phyloP scores from a whole-genome alignment of 2,888 invertebrate genomes.

The Prosopocoilus inquinatus region DNA sequence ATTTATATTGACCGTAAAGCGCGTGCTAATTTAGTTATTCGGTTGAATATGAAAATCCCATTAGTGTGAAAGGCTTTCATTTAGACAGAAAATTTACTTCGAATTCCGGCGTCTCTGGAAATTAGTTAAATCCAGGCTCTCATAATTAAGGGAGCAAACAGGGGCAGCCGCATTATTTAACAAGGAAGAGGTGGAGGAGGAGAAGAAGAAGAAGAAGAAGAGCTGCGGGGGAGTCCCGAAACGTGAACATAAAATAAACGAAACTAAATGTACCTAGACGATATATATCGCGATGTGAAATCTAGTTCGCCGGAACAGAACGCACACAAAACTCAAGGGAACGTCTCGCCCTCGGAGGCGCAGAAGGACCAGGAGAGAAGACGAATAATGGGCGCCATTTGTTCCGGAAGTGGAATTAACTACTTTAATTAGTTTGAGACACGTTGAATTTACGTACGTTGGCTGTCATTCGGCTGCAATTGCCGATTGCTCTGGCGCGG shows the following conservation, averaged over 20 bases:
- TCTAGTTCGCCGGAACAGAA: constrained; percentile 18
- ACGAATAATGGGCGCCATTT: constrained; percentile 50
- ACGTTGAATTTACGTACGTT: constrained; percentile 51
- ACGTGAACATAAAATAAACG: background rate
- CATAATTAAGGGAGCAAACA: too few relatives aligned
- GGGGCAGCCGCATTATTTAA: too few relatives aligned
- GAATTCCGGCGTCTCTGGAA: too few relatives aligned
- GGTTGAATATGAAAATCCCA: too few relatives aligned
- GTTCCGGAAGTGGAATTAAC: constrained; percentile 52
- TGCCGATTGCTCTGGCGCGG: constrained; percentile 40
- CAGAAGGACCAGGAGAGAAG: constrained; percentile 37
- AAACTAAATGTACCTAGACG: constrained; percentile 1
- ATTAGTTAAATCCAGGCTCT: too few relatives aligned
- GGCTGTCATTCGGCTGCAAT: constrained; percentile 44
- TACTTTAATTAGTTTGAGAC: constrained; percentile 54
- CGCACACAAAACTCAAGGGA: constrained; percentile 26
- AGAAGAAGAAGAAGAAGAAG: too few relatives aligned
- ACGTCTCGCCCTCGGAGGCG: constrained; percentile 32
- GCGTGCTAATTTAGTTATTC: too few relatives aligned
- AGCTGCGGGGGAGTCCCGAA: background rate
- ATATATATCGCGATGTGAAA: constrained; percentile 1
- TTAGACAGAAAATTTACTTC: too few relatives aligned
- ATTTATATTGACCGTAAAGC: too few relatives aligned
- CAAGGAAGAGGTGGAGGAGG: too few relatives aligned
- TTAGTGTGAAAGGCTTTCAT: too few relatives aligned